These are phyloP conservation scores for Pteronotus mesoamericanus DNA, from an alignment of 2,797 vertebrate species.

Conservation along the genomic window DNA sequence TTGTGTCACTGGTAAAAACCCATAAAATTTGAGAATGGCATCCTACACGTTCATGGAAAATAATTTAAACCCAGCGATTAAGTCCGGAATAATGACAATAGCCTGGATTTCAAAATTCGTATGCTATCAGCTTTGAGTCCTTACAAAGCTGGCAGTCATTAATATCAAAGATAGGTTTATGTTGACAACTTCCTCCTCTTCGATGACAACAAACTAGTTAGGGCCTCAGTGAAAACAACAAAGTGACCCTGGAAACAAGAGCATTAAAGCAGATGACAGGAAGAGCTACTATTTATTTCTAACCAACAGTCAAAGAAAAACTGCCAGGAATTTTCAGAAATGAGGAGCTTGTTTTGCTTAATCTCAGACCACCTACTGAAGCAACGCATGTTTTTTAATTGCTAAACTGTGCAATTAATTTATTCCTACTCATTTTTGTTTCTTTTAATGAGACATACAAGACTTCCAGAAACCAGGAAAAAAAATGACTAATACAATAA, in stretches of 20 bases:
- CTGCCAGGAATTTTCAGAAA: conserved; percentile 13
- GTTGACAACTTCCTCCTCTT: not conserved
- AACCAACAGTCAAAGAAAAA: conserved; percentile 51
- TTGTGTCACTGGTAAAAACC: conserved; percentile 67
- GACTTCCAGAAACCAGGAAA: conserved; percentile 23
- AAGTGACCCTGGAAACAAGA: not conserved
- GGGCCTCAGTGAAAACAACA: not conserved
- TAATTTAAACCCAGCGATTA: conserved; percentile 71
- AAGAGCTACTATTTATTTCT: not conserved
- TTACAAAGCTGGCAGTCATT: not conserved
- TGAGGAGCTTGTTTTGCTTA: conserved; percentile 22
- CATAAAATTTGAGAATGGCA: conserved; percentile 67
- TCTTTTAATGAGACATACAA: conserved; percentile 12
- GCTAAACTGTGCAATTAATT: conserved; percentile 19
- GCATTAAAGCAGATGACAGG: not conserved
- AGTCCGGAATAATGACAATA: not conserved
- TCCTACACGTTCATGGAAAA: conserved; percentile 65
- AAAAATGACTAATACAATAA: not conserved
- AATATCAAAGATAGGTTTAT: conserved; percentile 44
- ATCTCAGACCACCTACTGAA: conserved; percentile 38
- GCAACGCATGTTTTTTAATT: not conserved
- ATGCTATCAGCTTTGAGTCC: not conserved
- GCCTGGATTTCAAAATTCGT: not conserved
- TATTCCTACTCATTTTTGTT: conserved; percentile 17
- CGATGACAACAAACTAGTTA: conserved; percentile 35